Base-by-base conservation (phyloP, 2,797 vertebrate species). In the Cichlasoma orientale region DNA sequence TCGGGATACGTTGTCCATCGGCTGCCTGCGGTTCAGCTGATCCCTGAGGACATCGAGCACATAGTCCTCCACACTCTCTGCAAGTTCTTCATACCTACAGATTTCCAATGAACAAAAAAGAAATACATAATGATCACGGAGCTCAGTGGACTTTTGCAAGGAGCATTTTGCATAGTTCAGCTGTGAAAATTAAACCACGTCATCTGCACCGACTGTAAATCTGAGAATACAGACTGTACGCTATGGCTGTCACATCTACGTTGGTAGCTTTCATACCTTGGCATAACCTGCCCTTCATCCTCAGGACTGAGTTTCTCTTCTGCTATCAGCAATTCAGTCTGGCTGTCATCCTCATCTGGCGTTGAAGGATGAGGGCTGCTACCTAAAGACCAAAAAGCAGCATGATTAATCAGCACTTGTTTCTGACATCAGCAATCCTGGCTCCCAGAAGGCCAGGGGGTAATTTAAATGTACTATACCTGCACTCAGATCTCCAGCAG, bases 221-320 rank as follows among this genome's bases (percentile, higher is more conserved):
- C 41, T 50, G 25, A 50, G n/a, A 7, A 5, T 4, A 31, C 44
- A n/a, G 2, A 68, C 63, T 50, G 1, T n/a, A 68, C 3, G 0
- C 11, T n/a, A 29, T 68, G 25, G 41, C 25, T 11, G 3, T 77
- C 21, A 82, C 19, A 58, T 47, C 21, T 56, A 9, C 7, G 12
- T 12, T 13, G 7, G 7, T 12, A 4, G 23, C 11, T 23, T 71
- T 75, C 41, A 56, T 95, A 99, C 98, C 98, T 97, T 38, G 97
- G 96, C 98, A 99, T 99, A 74, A 98, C 84, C 91, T 98, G 98
- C 3, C 97, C 97, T 9, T 99, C 98, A 75, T 99, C 97, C 90
- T 99, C 98, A 0, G 98, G 98, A 86, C 98, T 99, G 86, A 98
- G 96, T 82, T 99, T 99, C 91, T 99, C 98, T 90, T 99, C 98